Base-by-base conservation (phyloP, 1,140 invertebrate genomes). In the Agrilus planipennis region DNA sequence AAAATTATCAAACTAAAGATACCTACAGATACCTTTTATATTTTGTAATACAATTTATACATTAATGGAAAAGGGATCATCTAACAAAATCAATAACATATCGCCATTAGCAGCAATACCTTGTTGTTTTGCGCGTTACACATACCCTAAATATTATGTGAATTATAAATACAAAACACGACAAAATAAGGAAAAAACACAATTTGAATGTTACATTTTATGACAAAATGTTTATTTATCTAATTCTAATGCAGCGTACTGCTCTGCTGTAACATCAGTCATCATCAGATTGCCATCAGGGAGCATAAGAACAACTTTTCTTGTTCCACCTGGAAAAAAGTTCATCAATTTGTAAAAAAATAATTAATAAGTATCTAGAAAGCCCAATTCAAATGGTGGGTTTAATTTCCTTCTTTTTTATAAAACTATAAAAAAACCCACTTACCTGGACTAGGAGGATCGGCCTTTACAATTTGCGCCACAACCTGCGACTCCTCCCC, bases 261-360 rank as follows among this genome's bases (percentile, higher is more conserved):
- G 83, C 52, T 86, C 83, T 50, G 84, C 81, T 44, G 84, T 79
- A 27, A 88, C 76, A 63, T 86, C 81, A 14, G 84, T 87, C 72
- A 86, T 81, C 68, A 85, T 84, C 35, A 86, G 68, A 53, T 79
- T 84, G 29, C 83, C 83, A 58, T 87, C 83, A 5, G 83, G 81
- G 49, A 87, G 62, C 45, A 86, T 61, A 20, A 87, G 65, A 1
- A 87, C 81, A 7, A 88, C 83, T 64, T 79, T 73, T 53, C 83
- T 72, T 5, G 81, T 84, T 17, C 82, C 83, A 58, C 79, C 82
- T 84, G 47, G 2, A 62, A 62, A 44, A 29, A 52, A 34, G 49
- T 52, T n/a, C n/a, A n/a, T n/a, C n/a, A n/a, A n/a, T n/a, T n/a
- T n/a, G n/a, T n/a, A n/a, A n/a, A n/a, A n/a, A n/a, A n/a, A n/a